Percentiles rank a stretch among this genome's conserved stretches.
Evolutionary conservation across 2,888 invertebrate genomes (phyloP).

Genomic region (Ennomos quercinarius): DNA sequence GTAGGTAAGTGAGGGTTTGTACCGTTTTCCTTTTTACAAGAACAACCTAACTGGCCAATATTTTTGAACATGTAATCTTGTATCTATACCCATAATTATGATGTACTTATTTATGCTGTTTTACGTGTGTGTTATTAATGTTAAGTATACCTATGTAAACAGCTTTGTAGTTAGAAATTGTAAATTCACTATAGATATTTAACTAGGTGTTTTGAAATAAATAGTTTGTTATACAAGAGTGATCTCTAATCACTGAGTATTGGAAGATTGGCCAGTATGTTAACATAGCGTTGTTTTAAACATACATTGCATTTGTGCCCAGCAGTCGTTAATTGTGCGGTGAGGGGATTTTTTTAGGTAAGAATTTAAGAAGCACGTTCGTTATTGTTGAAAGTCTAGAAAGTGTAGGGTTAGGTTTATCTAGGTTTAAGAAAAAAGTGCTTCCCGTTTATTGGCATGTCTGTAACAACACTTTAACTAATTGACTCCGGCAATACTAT

Average conservation of each 20-base stretch:
- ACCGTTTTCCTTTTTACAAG: slow-evolving; percentile 54
- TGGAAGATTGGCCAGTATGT: slow-evolving; percentile 52
- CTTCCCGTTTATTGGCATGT: slow-evolving; percentile 19
- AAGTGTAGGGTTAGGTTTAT: slow-evolving; percentile 36
- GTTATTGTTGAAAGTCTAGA: slow-evolving; percentile 45
- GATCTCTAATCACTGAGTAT: slow-evolving; percentile 39
- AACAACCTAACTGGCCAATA: slow-evolving; percentile 59
- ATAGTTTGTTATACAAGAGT: slow-evolving; percentile 45
- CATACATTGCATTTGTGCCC: slow-evolving; percentile 29
- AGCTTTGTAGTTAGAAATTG: slow-evolving; percentile 72
- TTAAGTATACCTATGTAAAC: slow-evolving; percentile 58
- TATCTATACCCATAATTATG: too few species aligned
- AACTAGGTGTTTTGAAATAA: slow-evolving; percentile 60
- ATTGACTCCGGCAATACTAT: too few species aligned
- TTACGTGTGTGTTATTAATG: slow-evolving; percentile 57
- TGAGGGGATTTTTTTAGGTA: slow-evolving; percentile 34
- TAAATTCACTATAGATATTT: slow-evolving; percentile 58
- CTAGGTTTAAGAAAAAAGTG: slow-evolving; percentile 25
- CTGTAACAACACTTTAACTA: neutral
- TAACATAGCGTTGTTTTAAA: slow-evolving; percentile 25
- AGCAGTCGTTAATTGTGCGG: slow-evolving; percentile 34
- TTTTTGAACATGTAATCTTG: slow-evolving; percentile 55
- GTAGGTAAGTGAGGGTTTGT: slow-evolving; percentile 52
- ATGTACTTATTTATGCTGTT: slow-evolving; percentile 53
- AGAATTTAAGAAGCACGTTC: slow-evolving; percentile 39